Percentiles rank a stretch among this genome's conserved stretches.
phyloP scores from a whole-genome alignment of 2,113 vertebrate genomes.

The Cyanoliseus patagonus region DNA sequence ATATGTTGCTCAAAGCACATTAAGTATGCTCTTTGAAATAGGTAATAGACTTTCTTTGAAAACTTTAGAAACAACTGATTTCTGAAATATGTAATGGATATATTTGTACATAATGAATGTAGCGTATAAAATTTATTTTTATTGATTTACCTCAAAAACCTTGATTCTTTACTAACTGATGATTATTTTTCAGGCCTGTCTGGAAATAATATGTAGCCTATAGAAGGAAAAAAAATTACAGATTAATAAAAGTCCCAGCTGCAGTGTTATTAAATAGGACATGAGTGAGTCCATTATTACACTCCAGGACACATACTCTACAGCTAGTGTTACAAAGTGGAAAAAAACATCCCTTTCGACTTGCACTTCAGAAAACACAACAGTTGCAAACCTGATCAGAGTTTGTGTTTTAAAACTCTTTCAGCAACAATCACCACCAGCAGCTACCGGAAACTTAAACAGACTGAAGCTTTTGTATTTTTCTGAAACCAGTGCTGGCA shows the following conservation, averaged over 20 bases:
- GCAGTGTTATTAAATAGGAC: background rate
- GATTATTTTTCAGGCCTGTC: background rate
- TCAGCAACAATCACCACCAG: background rate
- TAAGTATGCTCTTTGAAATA: conserved; percentile 5
- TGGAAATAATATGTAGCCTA: background rate
- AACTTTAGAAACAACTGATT: conserved; percentile 10
- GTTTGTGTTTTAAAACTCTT: background rate
- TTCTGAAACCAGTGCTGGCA: background rate
- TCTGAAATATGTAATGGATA: background rate
- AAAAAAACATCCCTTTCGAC: background rate
- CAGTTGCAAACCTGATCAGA: background rate
- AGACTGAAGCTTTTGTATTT: background rate
- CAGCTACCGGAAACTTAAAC: background rate
- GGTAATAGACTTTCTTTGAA: conserved; percentile 29
- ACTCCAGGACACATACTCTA: background rate
- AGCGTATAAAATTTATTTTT: background rate
- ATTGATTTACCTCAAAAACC: background rate
- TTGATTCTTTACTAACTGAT: background rate
- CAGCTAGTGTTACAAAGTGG: background rate
- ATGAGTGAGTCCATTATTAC: background rate
- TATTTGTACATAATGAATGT: background rate
- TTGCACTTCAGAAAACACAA: background rate
- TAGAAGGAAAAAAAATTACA: background rate
- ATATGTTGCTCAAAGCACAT: background rate
- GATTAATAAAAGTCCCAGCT: background rate